phyloP scores from a whole-genome alignment of 2,113 vertebrate genomes.

The Halichoeres trimaculatus region DNA sequence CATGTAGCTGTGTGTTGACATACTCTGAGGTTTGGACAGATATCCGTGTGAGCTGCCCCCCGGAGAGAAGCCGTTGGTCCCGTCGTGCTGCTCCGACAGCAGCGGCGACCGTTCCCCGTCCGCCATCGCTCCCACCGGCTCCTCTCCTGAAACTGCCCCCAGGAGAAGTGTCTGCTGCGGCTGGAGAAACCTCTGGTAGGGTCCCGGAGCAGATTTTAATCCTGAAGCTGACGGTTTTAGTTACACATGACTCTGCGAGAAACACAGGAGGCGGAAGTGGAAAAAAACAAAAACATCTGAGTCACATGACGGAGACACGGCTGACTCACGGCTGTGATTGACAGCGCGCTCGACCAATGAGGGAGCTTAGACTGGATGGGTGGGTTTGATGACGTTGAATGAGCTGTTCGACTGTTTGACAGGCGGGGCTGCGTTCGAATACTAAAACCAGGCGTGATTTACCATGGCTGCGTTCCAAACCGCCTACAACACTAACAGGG shows the following conservation, averaged over 20 bases:
- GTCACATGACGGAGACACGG: constrained; percentile 70
- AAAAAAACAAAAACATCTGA: constrained; percentile 55
- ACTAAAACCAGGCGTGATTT: too few relatives aligned
- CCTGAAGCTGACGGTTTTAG: background rate
- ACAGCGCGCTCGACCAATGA: constrained; percentile 46
- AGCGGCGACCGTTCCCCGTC: constrained; percentile 80
- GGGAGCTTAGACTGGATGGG: background rate
- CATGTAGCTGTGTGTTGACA: background rate
- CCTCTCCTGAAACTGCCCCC: too few relatives aligned
- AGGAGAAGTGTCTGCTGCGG: too few relatives aligned
- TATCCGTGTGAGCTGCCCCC: constrained; percentile 29
- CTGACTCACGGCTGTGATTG: constrained; percentile 24
- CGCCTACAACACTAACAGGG: too few relatives aligned
- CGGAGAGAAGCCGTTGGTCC: constrained; percentile 66
- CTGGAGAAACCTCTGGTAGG: background rate
- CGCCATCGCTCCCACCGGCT: constrained; percentile 58
- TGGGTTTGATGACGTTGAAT: background rate
- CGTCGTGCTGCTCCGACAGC: constrained; percentile 73
- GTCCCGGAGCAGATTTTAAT: background rate
- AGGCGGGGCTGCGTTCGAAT: background rate
- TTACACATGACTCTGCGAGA: constrained; percentile 57
- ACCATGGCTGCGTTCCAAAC: too few relatives aligned
- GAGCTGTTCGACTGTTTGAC: background rate
- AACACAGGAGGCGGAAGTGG: constrained; percentile 60
- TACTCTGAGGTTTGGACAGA: constrained; percentile 62